phyloP scores from a whole-genome alignment of 2,797 vertebrate genomes.

The Neosalanx taihuensis region DNA sequence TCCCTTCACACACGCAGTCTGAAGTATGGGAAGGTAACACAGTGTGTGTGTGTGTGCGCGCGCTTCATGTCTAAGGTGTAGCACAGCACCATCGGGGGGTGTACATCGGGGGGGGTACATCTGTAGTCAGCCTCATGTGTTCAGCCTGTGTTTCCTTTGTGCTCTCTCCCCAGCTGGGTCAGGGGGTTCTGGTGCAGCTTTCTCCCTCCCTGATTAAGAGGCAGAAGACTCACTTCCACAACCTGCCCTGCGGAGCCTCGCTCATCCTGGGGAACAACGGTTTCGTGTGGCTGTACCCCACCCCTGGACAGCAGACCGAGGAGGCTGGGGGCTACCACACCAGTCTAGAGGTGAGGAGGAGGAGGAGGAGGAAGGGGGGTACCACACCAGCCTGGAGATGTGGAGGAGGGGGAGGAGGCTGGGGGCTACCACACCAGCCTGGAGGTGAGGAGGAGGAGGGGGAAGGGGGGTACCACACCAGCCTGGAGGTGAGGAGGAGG shows the following conservation, averaged over 20 bases:
- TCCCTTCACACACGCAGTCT: slow-evolving; percentile 95
- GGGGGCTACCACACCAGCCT: background rate
- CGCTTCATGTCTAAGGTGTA: no score
- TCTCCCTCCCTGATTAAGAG: slow-evolving; percentile 94
- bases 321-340: slow-evolving; percentile 88
- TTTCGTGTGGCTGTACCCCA: slow-evolving; percentile 95
- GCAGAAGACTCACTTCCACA: slow-evolving; percentile 97
- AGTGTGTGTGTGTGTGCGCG: background rate
- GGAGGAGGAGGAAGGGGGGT: no score
- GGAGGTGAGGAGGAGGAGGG: no score
- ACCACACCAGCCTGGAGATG: no score
- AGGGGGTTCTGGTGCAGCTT: slow-evolving; percentile 91
- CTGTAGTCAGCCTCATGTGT: background rate
- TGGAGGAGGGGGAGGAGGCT: no score
- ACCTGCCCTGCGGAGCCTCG: slow-evolving; percentile 90
- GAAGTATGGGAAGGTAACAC: slow-evolving; percentile 91
- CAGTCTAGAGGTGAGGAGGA: slow-evolving; percentile 79
- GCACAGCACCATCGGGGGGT: no score
- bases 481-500: no score
- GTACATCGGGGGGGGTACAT: no score
- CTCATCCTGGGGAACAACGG: slow-evolving; percentile 95
- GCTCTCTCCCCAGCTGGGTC: slow-evolving; percentile 77
- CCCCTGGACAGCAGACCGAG: slow-evolving; percentile 81
- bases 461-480: no score
- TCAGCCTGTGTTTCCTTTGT: background rate